Base-by-base conservation (phyloP, 2,797 vertebrate genomes). In the Catamblyrhynchus diadema region DNA sequence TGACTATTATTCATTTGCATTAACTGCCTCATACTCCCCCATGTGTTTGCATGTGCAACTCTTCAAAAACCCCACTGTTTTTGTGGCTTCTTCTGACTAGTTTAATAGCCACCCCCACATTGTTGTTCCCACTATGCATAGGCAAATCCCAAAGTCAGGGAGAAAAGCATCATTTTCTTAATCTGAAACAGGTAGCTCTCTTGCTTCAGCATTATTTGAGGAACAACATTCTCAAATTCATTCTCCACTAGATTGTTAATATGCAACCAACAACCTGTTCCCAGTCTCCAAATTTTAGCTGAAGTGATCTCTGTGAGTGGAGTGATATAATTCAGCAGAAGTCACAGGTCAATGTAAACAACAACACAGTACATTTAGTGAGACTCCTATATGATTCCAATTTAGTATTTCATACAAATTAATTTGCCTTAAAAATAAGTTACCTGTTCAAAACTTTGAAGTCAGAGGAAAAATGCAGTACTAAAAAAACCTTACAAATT, bases 401-500 rank as follows among this genome's bases (percentile, higher is more conserved):
- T 60, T 56, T 32, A 33, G 10, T 27, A 67, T 57, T 86, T 71
- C 53, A 35, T 65, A 64, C 8, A 41, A 69, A 87, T 62, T 37
- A 18, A 33, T 42, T 74, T 92, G 3, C 20, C 24, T 66, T 57
- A 57, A 86, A 81, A 78, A 19, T 42, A 85, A 65, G 13, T 32
- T 65, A n/a, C n/a, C n/a, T n/a, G n/a, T n/a, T n/a, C n/a, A n/a
- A n/a, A n/a, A n/a, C n/a, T n/a, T n/a, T n/a, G n/a, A n/a, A n/a
- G n/a, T n/a, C n/a, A 15, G 6, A 61, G 2, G 12, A 21, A 84
- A 84, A 79, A 44, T 7, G 17, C 12, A 13, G 4, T 22, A n/a
- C 37, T 72, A 12, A 47, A 83, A 77, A 50, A 24, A 0, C 1
- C 0, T 9, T 45, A 51, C 9, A 86, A 9, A 45, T 51, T 54